Base-by-base conservation (phyloP, 2,888 invertebrate genomes). In the Diarsia rubi region DNA sequence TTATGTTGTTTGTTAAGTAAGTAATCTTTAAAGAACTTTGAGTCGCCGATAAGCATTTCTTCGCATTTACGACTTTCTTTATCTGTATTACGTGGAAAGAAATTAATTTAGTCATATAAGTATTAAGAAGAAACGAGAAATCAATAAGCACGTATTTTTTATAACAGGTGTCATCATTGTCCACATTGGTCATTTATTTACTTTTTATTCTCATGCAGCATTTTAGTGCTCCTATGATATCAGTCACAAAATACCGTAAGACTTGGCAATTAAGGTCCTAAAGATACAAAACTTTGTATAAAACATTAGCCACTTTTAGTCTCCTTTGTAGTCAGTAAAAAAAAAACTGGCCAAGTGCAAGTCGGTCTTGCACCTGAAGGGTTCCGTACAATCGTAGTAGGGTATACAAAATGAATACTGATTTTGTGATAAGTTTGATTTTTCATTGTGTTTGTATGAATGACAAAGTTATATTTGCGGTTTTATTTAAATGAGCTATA, bases 1-100 rank as follows among this genome's bases (percentile, higher is more conserved):
- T 59, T 44, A 31, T 59, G 27, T 85, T 85, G 85, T 83, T 85
- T 83, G 62, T 72, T 54, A 31, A 62, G 37, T 64, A 79, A 37
- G n/a, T 85, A 76, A 83, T 78, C 76, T 81, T 37, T 82, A 63
- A 78, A 85, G 78, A 73, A 85, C 85, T 77, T 85, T 84, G 66
- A 75, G 67, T 77, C 70, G 27, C 49, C n/a, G 85, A 85, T 82
- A 85, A 85, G 52, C 60, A 82, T 82, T 77, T 85, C 78, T 73
- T 85, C 47, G 75, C 37, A 59, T 59, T 59, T 76, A 76, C 52
- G 60, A 66, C 65, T 85, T 85, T 81, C 77, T 65, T 82, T 76
- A 84, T 84, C 81, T 70, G 9, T 57, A 65, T 60, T 44, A 75
- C 47, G 14, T 69, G 19, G 44, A 82, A 79, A 82, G 21, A 62